Evolutionary conservation across 2,113 vertebrate species (phyloP).

Genomic region (Gobio gobio): DNA sequence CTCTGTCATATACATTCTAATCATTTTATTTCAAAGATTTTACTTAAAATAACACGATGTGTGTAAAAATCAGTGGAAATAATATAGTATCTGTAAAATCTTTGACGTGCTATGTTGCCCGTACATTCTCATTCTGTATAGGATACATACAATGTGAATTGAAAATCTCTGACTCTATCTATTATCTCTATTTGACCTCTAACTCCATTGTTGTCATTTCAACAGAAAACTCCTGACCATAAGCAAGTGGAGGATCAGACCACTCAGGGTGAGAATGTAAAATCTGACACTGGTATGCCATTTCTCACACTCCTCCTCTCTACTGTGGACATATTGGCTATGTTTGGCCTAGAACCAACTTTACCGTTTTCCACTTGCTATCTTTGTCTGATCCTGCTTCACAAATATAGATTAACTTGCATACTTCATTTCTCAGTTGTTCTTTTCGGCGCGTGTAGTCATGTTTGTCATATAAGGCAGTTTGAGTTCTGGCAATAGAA

Average conservation of each 20-base stretch:
- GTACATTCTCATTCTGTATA: neutral
- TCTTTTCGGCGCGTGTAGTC: neutral
- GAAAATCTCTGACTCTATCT: neutral
- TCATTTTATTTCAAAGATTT: neutral
- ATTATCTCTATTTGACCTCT: neutral
- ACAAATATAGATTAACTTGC: neutral
- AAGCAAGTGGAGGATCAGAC: constrained; percentile 20
- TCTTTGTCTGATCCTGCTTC: neutral
- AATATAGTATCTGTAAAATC: neutral
- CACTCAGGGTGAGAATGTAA: neutral
- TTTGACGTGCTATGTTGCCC: neutral
- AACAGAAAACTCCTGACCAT: neutral
- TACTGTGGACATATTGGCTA: neutral
- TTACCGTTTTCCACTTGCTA: neutral
- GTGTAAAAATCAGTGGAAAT: neutral
- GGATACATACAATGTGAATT: neutral
- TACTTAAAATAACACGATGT: neutral
- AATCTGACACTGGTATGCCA: constrained; percentile 15
- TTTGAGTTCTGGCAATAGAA: constrained; percentile 3
- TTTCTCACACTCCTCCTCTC: neutral
- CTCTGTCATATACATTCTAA: neutral
- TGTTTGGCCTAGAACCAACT: neutral
- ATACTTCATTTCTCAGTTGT: neutral
- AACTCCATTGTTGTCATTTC: constrained; percentile 9
- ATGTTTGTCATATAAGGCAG: neutral